These are phyloP conservation scores for Lepisosteus osseus DNA, from an alignment of 2,113 vertebrate genomes.

Conservation along the genomic window DNA sequence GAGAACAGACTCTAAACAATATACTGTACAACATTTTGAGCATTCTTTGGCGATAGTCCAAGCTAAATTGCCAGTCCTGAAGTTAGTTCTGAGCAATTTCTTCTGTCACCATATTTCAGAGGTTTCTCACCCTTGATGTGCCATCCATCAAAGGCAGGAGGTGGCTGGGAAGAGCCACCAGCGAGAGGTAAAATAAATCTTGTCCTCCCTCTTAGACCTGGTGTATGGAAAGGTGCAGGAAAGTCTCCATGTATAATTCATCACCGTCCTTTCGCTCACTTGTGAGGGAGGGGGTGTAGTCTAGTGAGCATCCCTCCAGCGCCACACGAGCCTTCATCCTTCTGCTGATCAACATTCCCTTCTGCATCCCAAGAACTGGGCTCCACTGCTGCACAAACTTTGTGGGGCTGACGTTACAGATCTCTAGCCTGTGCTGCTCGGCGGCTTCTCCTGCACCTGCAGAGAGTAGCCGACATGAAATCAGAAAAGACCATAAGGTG, in stretches of 20 bases:
- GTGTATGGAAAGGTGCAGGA: background rate
- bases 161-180: background rate
- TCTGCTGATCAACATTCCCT: background rate
- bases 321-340: background rate
- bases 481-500: constrained; percentile 9
- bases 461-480: constrained; percentile 13
- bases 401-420: constrained; percentile 9
- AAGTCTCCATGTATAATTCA: constrained; percentile 11
- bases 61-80: background rate
- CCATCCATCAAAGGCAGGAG: constrained; percentile 1
- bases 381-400: background rate
- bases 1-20: too few species aligned
- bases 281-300: background rate
- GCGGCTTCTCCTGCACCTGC: background rate
- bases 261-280: background rate
- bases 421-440: background rate
- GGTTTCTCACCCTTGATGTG: background rate
- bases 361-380: background rate
- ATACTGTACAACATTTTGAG: too few species aligned
- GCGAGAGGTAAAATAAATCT: constrained; percentile 10
- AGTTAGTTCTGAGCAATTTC: background rate
- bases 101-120: constrained; percentile 1
- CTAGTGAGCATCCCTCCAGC: background rate
- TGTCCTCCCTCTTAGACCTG: background rate
- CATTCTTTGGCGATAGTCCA: background rate